These are phyloP conservation scores for Globodera rostochiensis DNA, from an alignment of 1,140 invertebrate species.

Conservation along the genomic window DNA sequence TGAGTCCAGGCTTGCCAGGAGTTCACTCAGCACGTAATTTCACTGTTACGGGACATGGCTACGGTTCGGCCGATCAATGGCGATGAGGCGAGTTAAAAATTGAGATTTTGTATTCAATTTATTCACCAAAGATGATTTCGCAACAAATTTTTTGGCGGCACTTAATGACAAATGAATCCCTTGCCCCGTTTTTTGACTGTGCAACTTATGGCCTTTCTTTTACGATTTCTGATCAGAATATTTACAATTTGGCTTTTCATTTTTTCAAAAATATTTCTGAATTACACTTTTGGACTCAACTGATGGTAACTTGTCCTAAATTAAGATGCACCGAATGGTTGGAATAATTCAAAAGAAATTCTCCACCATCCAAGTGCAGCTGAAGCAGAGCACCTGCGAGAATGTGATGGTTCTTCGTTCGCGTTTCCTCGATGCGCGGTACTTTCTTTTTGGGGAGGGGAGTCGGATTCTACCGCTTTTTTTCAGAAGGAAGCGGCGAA, in stretches of 20 bases:
- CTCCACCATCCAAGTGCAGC: conserved; percentile 98
- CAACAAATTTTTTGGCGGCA: conserved; percentile 2
- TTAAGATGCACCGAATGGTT: conserved; percentile 93
- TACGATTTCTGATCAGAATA: no score
- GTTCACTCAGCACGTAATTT: conserved; percentile 99
- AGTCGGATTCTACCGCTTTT: no score
- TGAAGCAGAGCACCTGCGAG: conserved; percentile 99
- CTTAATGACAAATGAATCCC: neutral
- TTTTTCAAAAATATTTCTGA: conserved; percentile 65
- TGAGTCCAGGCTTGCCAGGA: conserved; percentile 89
- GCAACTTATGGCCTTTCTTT: conserved; percentile 1
- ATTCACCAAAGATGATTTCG: neutral
- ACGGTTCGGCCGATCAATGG: conserved; percentile 72
- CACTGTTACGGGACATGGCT: conserved; percentile 92
- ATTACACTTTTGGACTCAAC: conserved; percentile 65
- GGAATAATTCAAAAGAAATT: conserved; percentile 99
- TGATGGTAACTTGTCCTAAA: neutral
- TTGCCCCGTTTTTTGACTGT: conserved; percentile 23
- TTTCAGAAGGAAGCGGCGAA: conserved; percentile 88
- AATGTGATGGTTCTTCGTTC: conserved; percentile 98
- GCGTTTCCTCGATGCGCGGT: conserved; percentile 66
- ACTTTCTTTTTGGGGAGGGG: neutral
- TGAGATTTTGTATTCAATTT: no score
- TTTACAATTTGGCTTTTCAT: no score
- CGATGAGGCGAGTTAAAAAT: neutral